phyloP scores from a whole-genome alignment of 2,797 vertebrate genomes.

The Simalia tracyae region DNA sequence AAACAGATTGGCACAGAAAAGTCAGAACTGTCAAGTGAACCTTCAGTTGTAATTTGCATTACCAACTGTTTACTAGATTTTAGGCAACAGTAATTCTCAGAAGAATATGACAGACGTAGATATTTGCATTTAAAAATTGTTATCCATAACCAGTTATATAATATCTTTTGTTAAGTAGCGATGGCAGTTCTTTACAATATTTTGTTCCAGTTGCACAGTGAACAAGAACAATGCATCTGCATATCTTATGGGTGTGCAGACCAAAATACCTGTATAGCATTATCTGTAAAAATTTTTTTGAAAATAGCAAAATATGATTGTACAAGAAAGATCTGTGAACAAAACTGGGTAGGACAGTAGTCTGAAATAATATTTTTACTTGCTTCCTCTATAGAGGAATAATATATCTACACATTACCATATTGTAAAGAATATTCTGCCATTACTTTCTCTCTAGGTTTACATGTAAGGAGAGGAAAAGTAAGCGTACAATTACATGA shows the following conservation, averaged over 20 bases:
- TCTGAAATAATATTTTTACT: not conserved
- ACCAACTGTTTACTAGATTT: not conserved
- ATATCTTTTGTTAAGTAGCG: slow-evolving; percentile 33
- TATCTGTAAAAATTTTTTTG: not conserved
- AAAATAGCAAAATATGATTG: not conserved
- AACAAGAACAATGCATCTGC: slow-evolving; percentile 41
- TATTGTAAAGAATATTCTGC: slow-evolving; percentile 54
- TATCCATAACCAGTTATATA: slow-evolving; percentile 38
- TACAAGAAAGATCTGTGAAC: not conserved
- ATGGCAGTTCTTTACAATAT: slow-evolving; percentile 38
- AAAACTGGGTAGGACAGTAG: not conserved
- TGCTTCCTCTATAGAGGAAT: not conserved
- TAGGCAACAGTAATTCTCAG: slow-evolving; percentile 27
- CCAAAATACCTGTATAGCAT: not conserved
- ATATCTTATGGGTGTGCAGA: not conserved
- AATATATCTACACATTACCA: slow-evolving; percentile 31
- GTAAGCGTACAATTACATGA: slow-evolving; percentile 39
- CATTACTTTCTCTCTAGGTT: slow-evolving; percentile 44
- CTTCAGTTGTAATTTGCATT: not conserved
- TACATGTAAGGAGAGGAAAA: slow-evolving; percentile 38
- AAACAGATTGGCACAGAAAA: not conserved
- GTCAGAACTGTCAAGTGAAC: not conserved
- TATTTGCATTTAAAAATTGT: slow-evolving; percentile 50
- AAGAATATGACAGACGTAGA: slow-evolving; percentile 24
- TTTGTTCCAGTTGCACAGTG: slow-evolving; percentile 44